Evolutionary conservation across 2,113 vertebrate genomes (phyloP), one percentile per base, ranked within the genome.

Genomic region (Plecturocebus donacophilus): DNA sequence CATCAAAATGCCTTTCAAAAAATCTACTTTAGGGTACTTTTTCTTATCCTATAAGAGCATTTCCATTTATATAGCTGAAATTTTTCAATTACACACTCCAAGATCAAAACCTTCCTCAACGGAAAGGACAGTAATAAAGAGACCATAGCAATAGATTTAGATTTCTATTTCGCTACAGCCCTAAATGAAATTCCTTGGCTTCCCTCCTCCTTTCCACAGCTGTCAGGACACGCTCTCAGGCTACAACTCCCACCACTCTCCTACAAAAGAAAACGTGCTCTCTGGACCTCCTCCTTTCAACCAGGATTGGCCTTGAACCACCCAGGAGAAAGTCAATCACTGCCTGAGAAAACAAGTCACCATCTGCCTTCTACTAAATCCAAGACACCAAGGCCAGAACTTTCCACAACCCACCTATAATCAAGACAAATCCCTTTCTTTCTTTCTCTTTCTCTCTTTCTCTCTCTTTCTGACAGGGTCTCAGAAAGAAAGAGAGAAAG

Each of bases 41-140:
- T 85, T 75, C 47, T 89, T 87, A 95, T 75, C 35, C 56, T 85
- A 76, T 4, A 77, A 91, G 71, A 94, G 52, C 40, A 94, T 94
- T 84, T 91, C 56, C 54, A 91, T 76, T 61, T 82, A 61, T 77
- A 91, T 49, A 38, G 11, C 54, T 82, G 35, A 75, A 80, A 80
- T 11, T 54, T 90, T 73, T 73, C 52, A 94, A 54, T 73, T 80
- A 91, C 6, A 94, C 75, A 93, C n/a, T 61, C 61, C 64, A 95
- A 85, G 23, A 38, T 13, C 64, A 45, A 96, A 91, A 70, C 21
- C n/a, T 64, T 52, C 25, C 42, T 58, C 47, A 76, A 25, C 0
- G 6, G 32, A 89, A 85, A 93, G 10, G 47, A 45, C 47, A 35
- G 35, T 49, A 81, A 81, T 27, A 52, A 73, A 83, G 64, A 89